Evolutionary conservation across 2,888 invertebrate genomes (phyloP), one percentile per base, ranked within the genome.

Genomic region (Scelioninae gen. 2): DNA sequence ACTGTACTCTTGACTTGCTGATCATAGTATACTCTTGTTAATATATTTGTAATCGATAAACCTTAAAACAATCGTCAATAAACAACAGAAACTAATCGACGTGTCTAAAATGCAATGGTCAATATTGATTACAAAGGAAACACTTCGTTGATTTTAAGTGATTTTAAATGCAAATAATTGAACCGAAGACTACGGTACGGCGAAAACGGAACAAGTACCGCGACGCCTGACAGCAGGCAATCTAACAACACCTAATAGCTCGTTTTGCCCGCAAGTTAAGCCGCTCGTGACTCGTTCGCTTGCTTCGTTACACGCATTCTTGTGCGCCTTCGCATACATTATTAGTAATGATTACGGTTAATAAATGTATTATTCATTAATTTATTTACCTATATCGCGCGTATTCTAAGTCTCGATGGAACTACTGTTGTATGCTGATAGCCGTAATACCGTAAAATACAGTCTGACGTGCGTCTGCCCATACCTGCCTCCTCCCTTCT

Each of bases 41-140:
- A 53, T 52, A 65, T 33, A 55, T 13, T 58, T 39, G 11, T 41
- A 57, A 67, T 35, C 50, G 25, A 55, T 53, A 58, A 58, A 68
- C n/a, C 35, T 41, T 43, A 69, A 61, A 53, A 53, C 45, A 60
- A 46, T 43, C 33, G 33, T 50, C 50, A 58, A 60, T 52, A 60
- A 60, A 68, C 60, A 68, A 60, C 68, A 52, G 55, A 65, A 65
- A 55, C 37, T 65, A 46, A 28, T 52, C 35, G 33, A 63, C 43
- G 19, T 25, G 35, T 60, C 28, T 19, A 60, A 60, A 43, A 48
- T 60, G 48, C 37, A 46, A 53, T 53, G 64, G 11, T 39, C 39
- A 46, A 28, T 35, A 25, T 64, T 39, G 37, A 50, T 28, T 33
- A n/a, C 4, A 50, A 64, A 41, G 53, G 61, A 61, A 53, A 64